Conservation (phyloP, 2,888 invertebrate genomes). For the Willowsia nigromaculata region DNA sequence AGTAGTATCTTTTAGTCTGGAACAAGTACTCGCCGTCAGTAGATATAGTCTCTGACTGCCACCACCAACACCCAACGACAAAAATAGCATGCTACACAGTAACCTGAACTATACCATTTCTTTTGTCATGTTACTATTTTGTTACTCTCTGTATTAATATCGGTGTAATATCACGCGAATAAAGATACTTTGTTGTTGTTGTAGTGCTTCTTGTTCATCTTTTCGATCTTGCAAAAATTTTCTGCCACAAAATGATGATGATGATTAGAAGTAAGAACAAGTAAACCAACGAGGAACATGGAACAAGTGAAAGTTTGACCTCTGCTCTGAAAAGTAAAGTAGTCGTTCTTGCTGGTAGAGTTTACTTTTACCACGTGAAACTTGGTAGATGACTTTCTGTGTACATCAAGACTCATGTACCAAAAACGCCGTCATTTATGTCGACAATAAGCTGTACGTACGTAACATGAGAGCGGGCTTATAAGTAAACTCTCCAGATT, state of each 20-base stretch:
- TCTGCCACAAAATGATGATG: constrained; percentile 9
- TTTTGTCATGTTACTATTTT: background rate
- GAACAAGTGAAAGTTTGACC: background rate
- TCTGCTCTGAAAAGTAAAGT: background rate
- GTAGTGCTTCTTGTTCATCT: background rate
- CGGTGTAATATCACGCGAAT: background rate
- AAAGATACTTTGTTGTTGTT: background rate
- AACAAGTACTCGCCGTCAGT: background rate
- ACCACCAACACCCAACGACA: background rate
- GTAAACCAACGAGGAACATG: background rate
- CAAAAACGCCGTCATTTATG: background rate
- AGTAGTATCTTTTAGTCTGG: background rate
- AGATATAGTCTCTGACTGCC: background rate
- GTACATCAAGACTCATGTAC: background rate
- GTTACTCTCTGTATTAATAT: background rate
- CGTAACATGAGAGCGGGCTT: background rate
- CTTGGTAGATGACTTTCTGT: background rate
- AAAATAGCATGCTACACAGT: background rate
- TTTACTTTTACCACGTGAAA: background rate
- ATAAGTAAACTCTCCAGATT: background rate
- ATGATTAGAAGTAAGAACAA: background rate
- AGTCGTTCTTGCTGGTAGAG: background rate
- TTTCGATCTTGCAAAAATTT: constrained; percentile 8
- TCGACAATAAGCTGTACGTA: background rate
- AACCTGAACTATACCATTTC: background rate